These are phyloP conservation scores for Anguilla japonica DNA, from an alignment of 2,113 vertebrate genomes.

Conservation along the genomic window DNA sequence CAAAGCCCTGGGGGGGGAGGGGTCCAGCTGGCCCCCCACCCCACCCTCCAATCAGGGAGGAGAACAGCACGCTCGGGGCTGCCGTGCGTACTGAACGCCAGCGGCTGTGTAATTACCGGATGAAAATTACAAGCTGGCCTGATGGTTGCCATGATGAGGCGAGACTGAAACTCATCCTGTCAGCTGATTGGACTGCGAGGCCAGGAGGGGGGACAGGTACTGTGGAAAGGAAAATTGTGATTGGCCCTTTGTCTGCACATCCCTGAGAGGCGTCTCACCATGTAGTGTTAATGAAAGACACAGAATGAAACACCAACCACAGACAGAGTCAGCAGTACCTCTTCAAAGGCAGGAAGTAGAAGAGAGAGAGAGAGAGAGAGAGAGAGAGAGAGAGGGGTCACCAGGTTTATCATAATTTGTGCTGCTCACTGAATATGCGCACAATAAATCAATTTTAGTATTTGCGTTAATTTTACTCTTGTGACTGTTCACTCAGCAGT, in stretches of 20 bases:
- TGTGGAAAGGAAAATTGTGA: background rate
- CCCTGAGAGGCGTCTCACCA: too few relatives aligned
- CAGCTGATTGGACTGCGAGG: background rate
- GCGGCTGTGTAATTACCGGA: background rate
- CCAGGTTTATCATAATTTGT: background rate
- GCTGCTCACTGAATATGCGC: too few relatives aligned
- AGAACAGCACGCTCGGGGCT: background rate
- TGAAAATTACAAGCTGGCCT: slow-evolving; percentile 1
- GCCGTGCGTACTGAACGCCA: background rate
- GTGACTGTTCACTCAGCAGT: background rate
- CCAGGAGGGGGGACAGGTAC: background rate
- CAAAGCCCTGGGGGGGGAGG: background rate
- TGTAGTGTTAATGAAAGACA: background rate
- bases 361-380: too few relatives aligned
- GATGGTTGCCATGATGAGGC: background rate
- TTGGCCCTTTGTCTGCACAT: too few relatives aligned
- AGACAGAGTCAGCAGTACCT: background rate
- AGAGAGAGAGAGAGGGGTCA: too few relatives aligned
- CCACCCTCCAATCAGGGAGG: background rate
- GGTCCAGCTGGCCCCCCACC: background rate
- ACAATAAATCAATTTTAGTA: too few relatives aligned
- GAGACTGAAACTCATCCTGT: background rate
- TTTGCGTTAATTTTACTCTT: too few relatives aligned
- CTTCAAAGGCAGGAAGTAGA: background rate
- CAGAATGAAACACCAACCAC: background rate